Evolutionary conservation across 2,113 vertebrate genomes (phyloP), one percentile per base, ranked within the genome.

Genomic region (Antechinus flavipes): DNA sequence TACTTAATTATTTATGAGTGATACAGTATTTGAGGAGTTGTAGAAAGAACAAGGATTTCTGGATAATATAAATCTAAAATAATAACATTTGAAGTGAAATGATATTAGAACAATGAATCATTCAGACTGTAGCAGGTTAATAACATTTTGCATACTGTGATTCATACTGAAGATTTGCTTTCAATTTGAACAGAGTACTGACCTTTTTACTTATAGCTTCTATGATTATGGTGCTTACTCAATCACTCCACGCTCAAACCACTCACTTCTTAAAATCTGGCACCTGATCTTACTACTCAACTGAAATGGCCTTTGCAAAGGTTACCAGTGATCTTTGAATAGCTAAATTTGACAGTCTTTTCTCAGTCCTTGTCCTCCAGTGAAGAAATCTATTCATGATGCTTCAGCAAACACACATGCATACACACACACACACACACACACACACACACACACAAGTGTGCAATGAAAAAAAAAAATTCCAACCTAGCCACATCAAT

Each of bases 41-140:
- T 25, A 47, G 42, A 93, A 95, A 92, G 61, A 94, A 53, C 84
- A 93, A 58, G 9, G 7, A 1, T 93, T 95, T 94, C 56, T 56
- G 94, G 35, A 84, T 90, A 94, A 97, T 42, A 46, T 90, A 97
- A 96, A 95, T 94, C 49, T 93, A 93, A 95, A 84, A 93, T 84
- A 93, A 56, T 91, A 93, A 93, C 89, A 23, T 92, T 92, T 61
- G 26, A 91, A 93, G n/a, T 52, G 84, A 46, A 93, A 84, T 35
- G 0, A 9, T 22, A n/a, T 93, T 92, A 97, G 90, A 50, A 93
- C 55, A 97, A 93, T 26, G 95, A 91, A 93, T 84, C 24, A 58
- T 94, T 95, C 61, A 93, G 49, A 91, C 42, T 23, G 7, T 95
- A 95, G 6, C 25, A 54, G 91, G 92, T 42, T 89, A 89, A 26